Conservation (phyloP, 1,140 invertebrate genomes). For the Drosophila micromelanica region DNA sequence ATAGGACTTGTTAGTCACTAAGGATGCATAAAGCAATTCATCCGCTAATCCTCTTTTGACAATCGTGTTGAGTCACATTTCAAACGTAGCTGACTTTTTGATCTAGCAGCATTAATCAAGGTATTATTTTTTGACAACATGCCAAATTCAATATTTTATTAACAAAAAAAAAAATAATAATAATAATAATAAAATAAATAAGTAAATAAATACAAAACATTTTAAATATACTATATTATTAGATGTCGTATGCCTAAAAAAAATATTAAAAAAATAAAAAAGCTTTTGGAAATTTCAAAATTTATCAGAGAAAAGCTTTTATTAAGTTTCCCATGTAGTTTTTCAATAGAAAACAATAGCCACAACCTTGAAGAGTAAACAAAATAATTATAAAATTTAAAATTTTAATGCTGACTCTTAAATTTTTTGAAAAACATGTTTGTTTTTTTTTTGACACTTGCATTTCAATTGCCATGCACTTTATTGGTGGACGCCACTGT, state of each 20-base stretch:
- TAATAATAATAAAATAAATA: too few relatives aligned
- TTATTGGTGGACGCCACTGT: conserved; percentile 36
- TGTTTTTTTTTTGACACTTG: not conserved
- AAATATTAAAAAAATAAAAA: too few relatives aligned
- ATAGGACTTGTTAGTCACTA: not conserved
- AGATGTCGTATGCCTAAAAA: too few relatives aligned
- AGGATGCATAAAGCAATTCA: conserved; percentile 3
- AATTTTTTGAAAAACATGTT: too few relatives aligned
- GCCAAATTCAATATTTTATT: conserved; percentile 27
- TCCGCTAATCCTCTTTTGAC: not conserved
- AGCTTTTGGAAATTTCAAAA: too few relatives aligned
- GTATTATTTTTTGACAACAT: conserved; percentile 6
- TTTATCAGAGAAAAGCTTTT: too few relatives aligned
- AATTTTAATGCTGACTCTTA: too few relatives aligned
- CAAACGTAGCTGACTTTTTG: not conserved
- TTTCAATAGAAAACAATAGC: too few relatives aligned
- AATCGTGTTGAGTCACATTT: conserved; percentile 4
- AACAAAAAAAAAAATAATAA: conserved; percentile 22
- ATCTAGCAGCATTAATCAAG: not conserved
- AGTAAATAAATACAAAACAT: not conserved
- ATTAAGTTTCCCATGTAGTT: too few relatives aligned
- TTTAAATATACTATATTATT: not conserved
- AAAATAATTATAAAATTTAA: too few relatives aligned
- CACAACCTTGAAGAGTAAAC: too few relatives aligned
- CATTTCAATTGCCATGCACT: not conserved